Conservation (phyloP, 2,113 vertebrate genomes). For the Grammomys dolichurus region DNA sequence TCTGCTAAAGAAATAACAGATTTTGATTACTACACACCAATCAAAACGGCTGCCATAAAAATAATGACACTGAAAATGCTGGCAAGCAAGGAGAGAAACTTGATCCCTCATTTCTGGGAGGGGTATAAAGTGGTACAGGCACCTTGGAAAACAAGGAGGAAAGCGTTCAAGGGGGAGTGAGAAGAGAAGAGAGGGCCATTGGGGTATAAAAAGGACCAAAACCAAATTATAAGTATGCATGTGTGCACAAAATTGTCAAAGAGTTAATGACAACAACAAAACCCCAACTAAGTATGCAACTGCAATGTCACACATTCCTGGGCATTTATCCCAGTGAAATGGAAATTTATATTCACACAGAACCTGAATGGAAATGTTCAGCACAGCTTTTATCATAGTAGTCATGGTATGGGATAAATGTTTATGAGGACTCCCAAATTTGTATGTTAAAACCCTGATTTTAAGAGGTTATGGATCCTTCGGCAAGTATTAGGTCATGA, state of each 20-base stretch:
- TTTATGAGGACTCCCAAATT: background rate
- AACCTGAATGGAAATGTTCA: conserved; percentile 27
- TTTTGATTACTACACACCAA: background rate
- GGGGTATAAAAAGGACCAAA: background rate
- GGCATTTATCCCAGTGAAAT: conserved; percentile 59
- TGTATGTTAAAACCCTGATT: background rate
- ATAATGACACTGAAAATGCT: conserved; percentile 24
- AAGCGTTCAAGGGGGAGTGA: background rate
- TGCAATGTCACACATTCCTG: conserved; percentile 6
- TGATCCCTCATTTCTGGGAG: background rate
- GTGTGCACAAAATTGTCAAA: background rate
- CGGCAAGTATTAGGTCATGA: background rate
- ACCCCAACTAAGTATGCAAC: background rate
- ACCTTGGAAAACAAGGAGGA: background rate
- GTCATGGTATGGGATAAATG: background rate
- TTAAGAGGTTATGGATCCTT: background rate
- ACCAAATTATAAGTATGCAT: background rate
- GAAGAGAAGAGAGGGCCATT: no score
- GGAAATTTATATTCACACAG: conserved; percentile 33
- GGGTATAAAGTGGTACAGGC: background rate
- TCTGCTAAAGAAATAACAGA: conserved; percentile 28
- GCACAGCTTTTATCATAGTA: background rate
- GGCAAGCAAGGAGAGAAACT: conserved; percentile 46
- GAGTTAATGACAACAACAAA: background rate
- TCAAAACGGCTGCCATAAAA: conserved; percentile 31